Percentiles rank a stretch among this genome's conserved stretches.
Evolutionary conservation across 2,888 invertebrate genomes (phyloP).

Genomic region (Acrobeloides nanus): DNA sequence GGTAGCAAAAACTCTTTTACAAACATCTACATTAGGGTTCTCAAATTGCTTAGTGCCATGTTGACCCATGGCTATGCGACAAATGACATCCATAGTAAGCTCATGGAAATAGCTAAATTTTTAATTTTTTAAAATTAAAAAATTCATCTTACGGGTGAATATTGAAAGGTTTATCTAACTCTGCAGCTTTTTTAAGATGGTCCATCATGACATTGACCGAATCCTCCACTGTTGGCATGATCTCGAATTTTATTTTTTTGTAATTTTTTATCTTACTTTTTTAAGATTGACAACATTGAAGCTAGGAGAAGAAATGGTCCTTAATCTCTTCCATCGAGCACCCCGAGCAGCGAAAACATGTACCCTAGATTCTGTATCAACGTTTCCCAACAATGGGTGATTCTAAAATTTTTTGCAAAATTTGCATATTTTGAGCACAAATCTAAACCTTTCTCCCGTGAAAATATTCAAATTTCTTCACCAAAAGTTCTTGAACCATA

Average conservation of each 20-base stretch:
- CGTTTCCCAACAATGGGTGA: constrained; percentile 27
- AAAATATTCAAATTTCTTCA: constrained; percentile 52
- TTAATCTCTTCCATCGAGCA: constrained; percentile 59
- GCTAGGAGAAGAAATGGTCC: constrained; percentile 57
- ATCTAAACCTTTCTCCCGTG: constrained; percentile 11
- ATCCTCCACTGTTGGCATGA: constrained; percentile 56
- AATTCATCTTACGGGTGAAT: constrained; percentile 50
- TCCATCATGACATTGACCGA: constrained; percentile 54
- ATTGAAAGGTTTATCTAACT: constrained; percentile 52
- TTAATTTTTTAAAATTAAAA: constrained; percentile 10
- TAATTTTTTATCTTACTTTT: constrained; percentile 41
- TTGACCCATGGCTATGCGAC: constrained; percentile 56
- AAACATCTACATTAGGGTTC: no score
- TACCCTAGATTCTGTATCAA: constrained; percentile 31
- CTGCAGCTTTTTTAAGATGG: constrained; percentile 50
- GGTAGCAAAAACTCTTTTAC: no score
- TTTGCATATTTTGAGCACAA: no score
- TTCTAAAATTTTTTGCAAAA: constrained; percentile 17
- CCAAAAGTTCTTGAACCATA: constrained; percentile 53
- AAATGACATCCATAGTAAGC: constrained; percentile 57
- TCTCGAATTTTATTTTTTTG: constrained; percentile 23
- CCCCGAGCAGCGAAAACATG: constrained; percentile 56
- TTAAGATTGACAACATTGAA: constrained; percentile 59
- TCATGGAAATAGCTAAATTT: constrained; percentile 16
- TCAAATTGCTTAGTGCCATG: constrained; percentile 12